Evolutionary conservation across 2,888 invertebrate genomes (phyloP).

Genomic region (Plemyria rubiginata): DNA sequence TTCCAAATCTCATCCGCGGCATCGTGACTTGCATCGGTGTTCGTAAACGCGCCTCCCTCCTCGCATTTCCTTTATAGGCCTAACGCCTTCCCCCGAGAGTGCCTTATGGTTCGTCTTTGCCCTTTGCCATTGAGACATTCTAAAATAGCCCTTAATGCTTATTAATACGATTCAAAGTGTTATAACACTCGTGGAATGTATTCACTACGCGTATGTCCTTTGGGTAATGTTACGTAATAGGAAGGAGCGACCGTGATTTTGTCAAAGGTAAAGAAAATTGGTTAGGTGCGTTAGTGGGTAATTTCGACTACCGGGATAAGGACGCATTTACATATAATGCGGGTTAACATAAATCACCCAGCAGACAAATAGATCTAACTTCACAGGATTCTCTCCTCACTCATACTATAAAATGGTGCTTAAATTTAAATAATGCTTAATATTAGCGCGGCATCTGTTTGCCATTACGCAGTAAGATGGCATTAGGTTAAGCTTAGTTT

Average conservation of each 20-base stretch:
- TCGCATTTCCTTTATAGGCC: slow-evolving; percentile 67
- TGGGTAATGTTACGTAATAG: slow-evolving; percentile 83
- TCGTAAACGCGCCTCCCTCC: slow-evolving; percentile 37
- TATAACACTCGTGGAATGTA: slow-evolving; percentile 58
- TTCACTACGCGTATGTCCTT: slow-evolving; percentile 78
- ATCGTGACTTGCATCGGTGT: slow-evolving; percentile 39
- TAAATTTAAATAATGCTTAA: too few relatives aligned
- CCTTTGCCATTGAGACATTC: slow-evolving; percentile 56
- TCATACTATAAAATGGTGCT: too few relatives aligned
- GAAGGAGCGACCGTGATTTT: slow-evolving; percentile 77
- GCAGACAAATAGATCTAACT: background rate
- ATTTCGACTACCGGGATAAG: slow-evolving; percentile 65
- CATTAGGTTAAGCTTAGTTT: too few relatives aligned
- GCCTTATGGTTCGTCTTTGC: slow-evolving; percentile 62
- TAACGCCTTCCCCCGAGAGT: slow-evolving; percentile 64
- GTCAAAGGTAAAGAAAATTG: slow-evolving; percentile 85
- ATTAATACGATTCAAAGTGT: slow-evolving; percentile 71
- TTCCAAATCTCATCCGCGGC: slow-evolving; percentile 33
- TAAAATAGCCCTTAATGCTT: slow-evolving; percentile 68
- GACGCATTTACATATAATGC: slow-evolving; percentile 8
- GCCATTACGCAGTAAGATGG: too few relatives aligned
- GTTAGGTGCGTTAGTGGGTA: slow-evolving; percentile 76
- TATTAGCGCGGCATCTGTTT: too few relatives aligned
- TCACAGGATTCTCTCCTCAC: too few relatives aligned
- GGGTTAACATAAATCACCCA: background rate